Evolutionary conservation across 2,797 vertebrate species (phyloP).

Genomic region (Sarcoramphus papa): DNA sequence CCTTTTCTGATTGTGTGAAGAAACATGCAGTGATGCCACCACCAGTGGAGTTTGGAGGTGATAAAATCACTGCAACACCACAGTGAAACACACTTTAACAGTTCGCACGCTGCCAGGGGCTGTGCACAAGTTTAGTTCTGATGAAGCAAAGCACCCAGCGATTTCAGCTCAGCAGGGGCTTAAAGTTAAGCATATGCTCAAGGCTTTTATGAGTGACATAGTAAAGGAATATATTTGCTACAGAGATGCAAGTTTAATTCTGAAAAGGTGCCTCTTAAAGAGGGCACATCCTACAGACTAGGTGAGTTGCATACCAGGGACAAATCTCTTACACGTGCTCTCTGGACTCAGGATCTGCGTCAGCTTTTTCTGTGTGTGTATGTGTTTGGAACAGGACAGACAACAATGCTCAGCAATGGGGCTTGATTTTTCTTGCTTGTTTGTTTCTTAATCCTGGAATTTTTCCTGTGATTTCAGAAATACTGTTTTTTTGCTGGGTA

Average conservation of each 20-base stretch:
- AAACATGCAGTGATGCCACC: rapidly evolving
- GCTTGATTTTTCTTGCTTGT: not conserved
- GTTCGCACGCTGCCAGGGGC: not conserved
- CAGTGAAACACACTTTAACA: not conserved
- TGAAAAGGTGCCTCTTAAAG: not conserved
- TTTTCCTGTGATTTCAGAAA: not conserved
- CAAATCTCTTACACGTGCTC: rapidly evolving
- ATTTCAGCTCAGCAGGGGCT: not conserved
- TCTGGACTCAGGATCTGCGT: not conserved
- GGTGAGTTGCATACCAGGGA: not conserved
- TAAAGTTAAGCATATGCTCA: not conserved
- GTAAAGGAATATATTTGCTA: not conserved
- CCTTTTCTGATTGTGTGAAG: not conserved
- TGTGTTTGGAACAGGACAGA: not conserved
- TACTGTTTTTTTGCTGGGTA: not conserved
- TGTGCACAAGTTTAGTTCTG: not conserved
- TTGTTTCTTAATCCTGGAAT: not conserved
- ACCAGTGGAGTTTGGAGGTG: not conserved
- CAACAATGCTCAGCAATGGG: rapidly evolving
- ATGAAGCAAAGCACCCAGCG: not conserved
- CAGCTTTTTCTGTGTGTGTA: not conserved
- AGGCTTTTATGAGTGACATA: not conserved
- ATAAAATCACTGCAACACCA: not conserved
- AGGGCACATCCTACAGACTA: not conserved
- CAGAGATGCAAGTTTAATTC: not conserved